Conservation (phyloP, 2,888 invertebrate genomes). For the Axea sp. region DNA sequence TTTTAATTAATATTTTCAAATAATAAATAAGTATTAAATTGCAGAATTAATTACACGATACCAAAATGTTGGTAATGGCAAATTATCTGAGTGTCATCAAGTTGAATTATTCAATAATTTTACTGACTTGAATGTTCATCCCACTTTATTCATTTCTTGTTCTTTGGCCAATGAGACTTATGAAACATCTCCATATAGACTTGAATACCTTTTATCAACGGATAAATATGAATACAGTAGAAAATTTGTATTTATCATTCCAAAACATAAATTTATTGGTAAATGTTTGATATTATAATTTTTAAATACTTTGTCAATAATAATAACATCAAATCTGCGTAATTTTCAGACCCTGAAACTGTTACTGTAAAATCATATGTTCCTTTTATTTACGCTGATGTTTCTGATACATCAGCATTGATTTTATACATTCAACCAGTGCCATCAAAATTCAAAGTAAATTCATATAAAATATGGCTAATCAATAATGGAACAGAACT, state of each 20-base stretch:
- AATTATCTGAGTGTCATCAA: constrained; percentile 67
- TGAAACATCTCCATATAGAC: constrained; percentile 69
- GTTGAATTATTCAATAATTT: constrained; percentile 61
- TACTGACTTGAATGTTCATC: neutral
- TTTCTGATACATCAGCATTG: constrained; percentile 69
- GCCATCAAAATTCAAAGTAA: constrained; percentile 72
- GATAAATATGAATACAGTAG: constrained; percentile 69
- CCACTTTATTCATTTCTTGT: constrained; percentile 71
- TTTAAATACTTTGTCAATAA: too few relatives aligned
- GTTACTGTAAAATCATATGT: constrained; percentile 65
- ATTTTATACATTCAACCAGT: constrained; percentile 73
- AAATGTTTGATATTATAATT: too few relatives aligned
- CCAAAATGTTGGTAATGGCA: constrained; percentile 66
- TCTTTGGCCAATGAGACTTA: constrained; percentile 68
- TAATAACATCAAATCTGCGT: too few relatives aligned
- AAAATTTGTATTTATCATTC: constrained; percentile 73
- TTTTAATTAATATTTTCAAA: neutral
- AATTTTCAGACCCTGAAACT: constrained; percentile 63
- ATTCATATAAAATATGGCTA: constrained; percentile 73
- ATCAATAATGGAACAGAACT: constrained; percentile 70
- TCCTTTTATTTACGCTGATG: constrained; percentile 76
- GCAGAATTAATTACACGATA: constrained; percentile 72
- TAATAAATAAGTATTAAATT: too few relatives aligned
- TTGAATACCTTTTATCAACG: constrained; percentile 69
- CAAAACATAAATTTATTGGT: constrained; percentile 71